Evolutionary conservation across 2,888 invertebrate genomes (phyloP).

Genomic region (Dysmachus trigonus): DNA sequence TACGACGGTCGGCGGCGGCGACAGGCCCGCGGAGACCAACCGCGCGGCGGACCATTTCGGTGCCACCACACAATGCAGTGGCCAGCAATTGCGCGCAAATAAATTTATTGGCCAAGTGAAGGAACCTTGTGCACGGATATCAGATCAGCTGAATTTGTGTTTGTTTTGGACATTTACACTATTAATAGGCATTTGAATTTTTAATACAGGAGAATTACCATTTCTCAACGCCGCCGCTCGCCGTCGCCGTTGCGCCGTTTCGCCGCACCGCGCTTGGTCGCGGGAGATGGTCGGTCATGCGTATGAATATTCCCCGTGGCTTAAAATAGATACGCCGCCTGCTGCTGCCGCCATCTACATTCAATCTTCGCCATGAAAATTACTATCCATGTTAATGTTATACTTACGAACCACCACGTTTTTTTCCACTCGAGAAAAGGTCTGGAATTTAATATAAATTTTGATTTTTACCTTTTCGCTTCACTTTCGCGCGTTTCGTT

Average conservation of each 20-base stretch:
- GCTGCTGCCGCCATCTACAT: constrained; percentile 11
- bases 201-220: constrained; percentile 24
- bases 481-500: not conserved
- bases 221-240: not conserved
- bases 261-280: not conserved
- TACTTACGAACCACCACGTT: not conserved
- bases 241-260: not conserved
- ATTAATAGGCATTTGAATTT: constrained; percentile 41
- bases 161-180: constrained; percentile 31
- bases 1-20: not conserved
- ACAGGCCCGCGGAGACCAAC: not conserved
- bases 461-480: not conserved
- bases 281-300: constrained; percentile 35
- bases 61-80: not conserved
- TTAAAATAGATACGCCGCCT: constrained; percentile 34
- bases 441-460: not conserved
- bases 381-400: constrained; percentile 22
- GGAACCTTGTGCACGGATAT: not conserved
- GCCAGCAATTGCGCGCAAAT: constrained; percentile 28
- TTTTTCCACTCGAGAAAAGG: not conserved
- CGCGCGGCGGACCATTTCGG: not conserved
- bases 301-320: constrained; percentile 21
- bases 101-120: constrained; percentile 32
- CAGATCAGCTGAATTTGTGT: constrained; percentile 3
- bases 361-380: constrained; percentile 28